Base-by-base conservation (phyloP, 2,113 vertebrate genomes). In the Monopterus albus region DNA sequence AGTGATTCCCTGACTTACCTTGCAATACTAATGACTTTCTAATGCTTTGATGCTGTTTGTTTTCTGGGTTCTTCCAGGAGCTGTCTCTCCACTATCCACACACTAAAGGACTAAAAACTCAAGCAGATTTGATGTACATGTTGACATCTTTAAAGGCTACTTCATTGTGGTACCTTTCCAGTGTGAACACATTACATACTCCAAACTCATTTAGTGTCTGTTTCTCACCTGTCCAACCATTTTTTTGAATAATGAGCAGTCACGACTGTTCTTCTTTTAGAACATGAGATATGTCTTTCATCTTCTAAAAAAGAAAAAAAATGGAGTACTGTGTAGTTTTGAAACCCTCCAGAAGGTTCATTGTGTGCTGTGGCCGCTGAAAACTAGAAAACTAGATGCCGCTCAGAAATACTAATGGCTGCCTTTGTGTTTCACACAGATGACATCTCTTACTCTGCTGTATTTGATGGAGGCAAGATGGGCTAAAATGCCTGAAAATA, bases 401-500 rank as follows among this genome's bases (percentile, higher is more conserved):
- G 28, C 36, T 52, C 53, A 20, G 17, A 60, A 68, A 38, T 23
- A 49, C 25, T 70, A 82, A 73, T 75, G 56, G 39, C 45, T 57
- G 56, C 52, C 61, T 71, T 73, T 69, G 40, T 65, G 76, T 56
- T 59, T 53, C 29, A 33, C 68, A 40, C 13, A 11, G 49, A 62
- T 0, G 5, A 29, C 31, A 45, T 60, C 57, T 60, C 42, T 26
- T 29, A 7, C 25, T 56, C 35, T 36, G 50, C 63, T 25, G n/a
- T 38, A 18, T 61, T 31, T 62, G 23, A 55, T 49, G 18, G 45
- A 23, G 20, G 50, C 25, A 42, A 75, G 83, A 75, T 43, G 51
- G 78, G 36, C 35, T 9, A 10, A 76, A 56, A 57, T 46, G 50
- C 8, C 42, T 46, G 62, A 46, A 81, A 87, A 82, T 75, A 69